Evolutionary conservation across 2,113 vertebrate genomes (phyloP), one percentile per base, ranked within the genome.

Genomic region (Cairina moschata): DNA sequence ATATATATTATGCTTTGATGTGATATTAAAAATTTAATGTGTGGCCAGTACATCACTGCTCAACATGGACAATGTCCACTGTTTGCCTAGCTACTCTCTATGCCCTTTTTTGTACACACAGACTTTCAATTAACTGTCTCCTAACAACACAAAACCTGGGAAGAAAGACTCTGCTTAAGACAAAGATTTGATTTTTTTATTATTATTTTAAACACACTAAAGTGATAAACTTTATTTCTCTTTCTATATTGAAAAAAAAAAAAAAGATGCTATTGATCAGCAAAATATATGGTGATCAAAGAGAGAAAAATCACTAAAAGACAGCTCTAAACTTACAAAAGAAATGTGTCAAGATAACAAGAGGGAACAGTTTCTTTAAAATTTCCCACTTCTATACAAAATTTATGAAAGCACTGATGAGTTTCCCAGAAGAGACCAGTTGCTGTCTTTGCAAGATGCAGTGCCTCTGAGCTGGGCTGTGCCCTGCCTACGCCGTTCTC

Each of bases 321-420:
- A 8, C 56, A 40, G 13, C 11, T 87, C 17, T 12, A 12, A 44
- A n/a, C 60, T 15, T 26, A 48, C 23, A n/a, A 66, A 66, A 31
- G n/a, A 77, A 52, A 78, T 40, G 22, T 22, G 29, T 25, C 9
- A 46, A 46, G 29, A 8, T 6, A n/a, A 42, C 11, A 54, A 58
- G 14, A 44, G 6, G 4, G 13, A 4, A 71, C 76, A 67, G 4
- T 4, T 82, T 29, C 84, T n/a, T 34, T 62, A 55, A 28, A 4
- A n/a, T 63, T 66, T 74, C 25, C 13, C 31, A 32, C 12, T 21
- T n/a, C 40, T 50, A 36, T 46, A 23, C 11, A 18, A 12, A 26
- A 11, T 4, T 59, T 20, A 18, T 0, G 13, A 13, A 65, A 86
- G 44, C 20, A 2, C 4, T 0, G 1, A 31, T 3, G 14, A 32